Base-by-base conservation (phyloP, 2,797 vertebrate species). In the Helostoma temminkii region DNA sequence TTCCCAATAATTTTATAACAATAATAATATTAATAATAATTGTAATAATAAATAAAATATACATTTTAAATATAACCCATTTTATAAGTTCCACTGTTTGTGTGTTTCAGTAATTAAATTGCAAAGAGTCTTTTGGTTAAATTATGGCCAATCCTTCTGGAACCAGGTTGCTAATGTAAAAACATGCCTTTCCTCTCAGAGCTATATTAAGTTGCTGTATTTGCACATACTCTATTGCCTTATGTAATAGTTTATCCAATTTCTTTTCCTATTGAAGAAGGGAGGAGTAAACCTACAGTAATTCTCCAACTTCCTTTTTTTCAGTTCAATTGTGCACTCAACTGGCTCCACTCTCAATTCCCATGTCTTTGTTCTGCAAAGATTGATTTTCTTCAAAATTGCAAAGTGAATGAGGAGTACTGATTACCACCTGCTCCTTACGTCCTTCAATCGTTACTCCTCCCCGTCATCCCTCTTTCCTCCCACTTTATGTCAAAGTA, bases 331-430 rank as follows among this genome's bases (percentile, higher is more conserved):
- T 60, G 18, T 62, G 48, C 18, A 26, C 18, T 63, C 62, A 42
- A 50, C 39, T 41, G 26, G 42, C 45, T 64, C 57, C 26, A 21
- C 42, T 69, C 30, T 65, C 9, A 26, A 32, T 74, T 61, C 28
- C 59, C 24, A 36, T 66, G 74, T 74, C 55, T 79, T 78, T 72
- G 46, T 60, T 66, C 37, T 39, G 15, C 49, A 61, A 41, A 67
- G 83, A 90, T 84, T 53, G 77, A 79, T 89, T 88, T 76, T 83
- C 52, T 49, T 67, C 49, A 59, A 61, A 78, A 77, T 55, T 58
- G 46, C 65, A 58, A 65, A 75, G 39, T 43, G 49, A 80, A 79
- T 49, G 49, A 67, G 47, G 24, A 60, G 49, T 45, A 2, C 34
- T 12, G 14, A 70, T 53, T 50, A 36, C 74, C 66, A 67, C 71